Evolutionary conservation across 2,888 invertebrate species (phyloP), one percentile per base, ranked within the genome.

Genomic region (Cyaniris semiargus): DNA sequence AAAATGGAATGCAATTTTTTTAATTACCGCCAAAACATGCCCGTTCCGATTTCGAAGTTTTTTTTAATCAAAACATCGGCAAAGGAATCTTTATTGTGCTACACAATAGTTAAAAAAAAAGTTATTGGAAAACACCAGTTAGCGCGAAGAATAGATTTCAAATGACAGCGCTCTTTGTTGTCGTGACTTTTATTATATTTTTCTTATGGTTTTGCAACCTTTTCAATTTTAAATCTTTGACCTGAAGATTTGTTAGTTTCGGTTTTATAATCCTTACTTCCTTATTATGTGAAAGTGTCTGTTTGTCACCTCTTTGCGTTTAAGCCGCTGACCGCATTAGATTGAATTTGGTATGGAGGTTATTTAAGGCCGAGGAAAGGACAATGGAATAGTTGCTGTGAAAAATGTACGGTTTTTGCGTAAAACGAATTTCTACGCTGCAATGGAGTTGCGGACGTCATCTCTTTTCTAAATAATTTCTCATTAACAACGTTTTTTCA

Each of bases 141-240:
- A 53, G 34, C 15, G 15, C 44, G 56, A 56, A 53, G 76, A 71
- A 72, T 71, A 76, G 71, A 71, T 72, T 34, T 72, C 77, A 79
- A 79, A 78, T 79, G 79, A 80, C 80, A 80, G 78, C 76, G 78
- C 76, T 77, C 78, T 78, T 79, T 66, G 79, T 75, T 72, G 78
- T 79, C 76, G 80, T 78, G 80, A 78, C 71, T 79, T 79, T 79
- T 79, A 79, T 79, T 76, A 76, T 80, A 72, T 76, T 77, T 78
- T 76, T 71, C 56, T 76, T 56, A 44, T 23, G 76, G 76, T 76
- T 76, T 76, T 72, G 76, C 71, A 71, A 76, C 70, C 53, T 38
- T 34, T 71, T 71, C 71, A n/a, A 71, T 71, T n/a, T 71, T 71
- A 38, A 71, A 71, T 38, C 38, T 38, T 34, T 70, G 58, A 58